Evolutionary conservation across 2,888 invertebrate species (phyloP), one percentile per base, ranked within the genome.

Genomic region (Drosophila rellima): DNA sequence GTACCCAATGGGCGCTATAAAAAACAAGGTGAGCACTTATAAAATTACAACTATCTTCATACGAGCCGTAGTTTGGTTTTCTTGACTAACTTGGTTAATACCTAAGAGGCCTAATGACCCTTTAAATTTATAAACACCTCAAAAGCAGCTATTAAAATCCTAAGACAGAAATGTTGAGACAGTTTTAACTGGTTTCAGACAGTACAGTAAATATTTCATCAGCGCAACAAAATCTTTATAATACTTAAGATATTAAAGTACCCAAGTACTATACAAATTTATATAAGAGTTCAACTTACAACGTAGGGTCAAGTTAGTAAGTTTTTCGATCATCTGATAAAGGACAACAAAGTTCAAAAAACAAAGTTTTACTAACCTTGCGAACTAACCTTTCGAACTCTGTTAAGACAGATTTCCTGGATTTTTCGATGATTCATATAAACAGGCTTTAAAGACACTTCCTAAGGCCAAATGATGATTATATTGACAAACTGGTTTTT

Each of bases 11-110:
- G 61, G 52, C 33, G 50, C 47, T 35, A 56, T 69, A 31, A 64
- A 56, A 47, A 17, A 13, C 60, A 61, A 74, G 65, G 74, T 70
- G 33, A 70, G 10, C 26, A 40, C 26, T 51, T 42, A 42, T 47
- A 17, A 26, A 31, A 52, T n/a, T 18, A 39, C 37, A 45, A 68
- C 20, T 39, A 23, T 20, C 56, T 42, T 26, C 7, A 45, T 26
- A 26, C 45, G n/a, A 52, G 10, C 15, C 29, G 17, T 11, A 39
- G 47, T 39, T 40, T 7, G 11, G 13, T 8, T 2, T 17, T 15
- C 10, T 45, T 11, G 13, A 11, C 15, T 15, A 37, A 37, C 33
- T 23, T 57, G 10, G 13, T 15, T 18, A 29, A 31, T 17, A 35
- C 7, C 1, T 8, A 35, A 50, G 31, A 50, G 50, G 50, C 59